phyloP scores from a whole-genome alignment of 1,140 invertebrate genomes.

The Paralvinella palmiformis region DNA sequence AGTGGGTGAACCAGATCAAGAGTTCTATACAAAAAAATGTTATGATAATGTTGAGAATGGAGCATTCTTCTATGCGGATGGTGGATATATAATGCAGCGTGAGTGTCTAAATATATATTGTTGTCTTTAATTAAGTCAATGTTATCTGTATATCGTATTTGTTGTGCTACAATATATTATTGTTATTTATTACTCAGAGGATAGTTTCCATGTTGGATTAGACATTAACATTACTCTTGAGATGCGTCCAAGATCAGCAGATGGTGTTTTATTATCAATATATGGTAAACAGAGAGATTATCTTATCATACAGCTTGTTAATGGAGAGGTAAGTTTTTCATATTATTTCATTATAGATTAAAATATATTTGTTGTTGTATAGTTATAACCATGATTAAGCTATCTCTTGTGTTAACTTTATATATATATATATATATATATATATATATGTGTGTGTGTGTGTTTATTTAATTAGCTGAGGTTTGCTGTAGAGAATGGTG shows the following conservation, averaged over 20 bases:
- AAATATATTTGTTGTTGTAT: background rate
- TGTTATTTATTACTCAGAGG: background rate
- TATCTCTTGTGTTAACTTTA: too few species aligned
- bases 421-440: too few species aligned
- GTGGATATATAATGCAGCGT: constrained; percentile 64
- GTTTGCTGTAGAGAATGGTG: constrained; percentile 78
- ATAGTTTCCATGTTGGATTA: constrained; percentile 66
- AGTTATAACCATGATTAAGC: background rate
- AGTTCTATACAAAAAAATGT: constrained; percentile 56
- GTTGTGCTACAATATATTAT: too few species aligned
- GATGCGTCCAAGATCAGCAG: constrained; percentile 76
- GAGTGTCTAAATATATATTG: too few species aligned
- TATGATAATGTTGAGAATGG: constrained; percentile 77
- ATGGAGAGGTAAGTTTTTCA: constrained; percentile 58
- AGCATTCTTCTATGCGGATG: constrained; percentile 73
- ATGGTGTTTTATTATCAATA: constrained; percentile 68
- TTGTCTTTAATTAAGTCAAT: too few species aligned
- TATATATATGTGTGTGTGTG: too few species aligned
- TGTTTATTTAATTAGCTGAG: too few species aligned
- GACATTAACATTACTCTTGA: constrained; percentile 77
- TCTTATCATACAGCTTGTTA: constrained; percentile 77
- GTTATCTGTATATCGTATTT: too few species aligned
- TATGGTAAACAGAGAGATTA: constrained; percentile 72
- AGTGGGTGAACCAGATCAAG: constrained; percentile 55
- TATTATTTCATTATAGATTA: constrained; percentile 8